Conservation (phyloP, 2,797 vertebrate species). For the Lophius americanus region DNA sequence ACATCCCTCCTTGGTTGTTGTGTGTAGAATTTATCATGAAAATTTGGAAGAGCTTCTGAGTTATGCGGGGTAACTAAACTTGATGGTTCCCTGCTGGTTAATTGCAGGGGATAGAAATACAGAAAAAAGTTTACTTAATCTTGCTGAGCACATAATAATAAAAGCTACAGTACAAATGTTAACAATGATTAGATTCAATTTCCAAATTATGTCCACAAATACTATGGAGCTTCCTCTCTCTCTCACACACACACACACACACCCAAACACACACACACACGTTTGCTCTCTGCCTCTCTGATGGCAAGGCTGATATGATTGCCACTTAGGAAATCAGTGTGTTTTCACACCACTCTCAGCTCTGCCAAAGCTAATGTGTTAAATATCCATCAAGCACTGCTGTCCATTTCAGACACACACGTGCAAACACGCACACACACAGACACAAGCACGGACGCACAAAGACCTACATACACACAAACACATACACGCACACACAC, state of each 20-base stretch:
- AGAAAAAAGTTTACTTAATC: conserved; percentile 3
- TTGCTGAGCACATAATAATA: conserved; percentile 1
- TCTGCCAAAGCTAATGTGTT: conserved; percentile 81
- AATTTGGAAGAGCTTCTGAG: no score
- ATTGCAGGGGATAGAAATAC: no score
- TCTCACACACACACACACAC: conserved; percentile 16
- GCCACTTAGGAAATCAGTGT: conserved; percentile 83
- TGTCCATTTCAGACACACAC: conserved; percentile 75
- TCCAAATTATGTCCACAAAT: conserved; percentile 34
- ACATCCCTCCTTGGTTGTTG: no score
- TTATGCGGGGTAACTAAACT: no score
- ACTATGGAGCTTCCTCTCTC: conserved; percentile 8
- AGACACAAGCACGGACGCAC: conserved; percentile 30
- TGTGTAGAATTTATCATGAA: no score
- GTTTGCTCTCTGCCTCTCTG: conserved; percentile 79
- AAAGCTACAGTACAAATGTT: conserved; percentile 22
- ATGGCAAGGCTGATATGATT: conserved; percentile 79
- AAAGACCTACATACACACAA: conserved; percentile 17
- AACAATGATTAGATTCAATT: conserved; percentile 6
- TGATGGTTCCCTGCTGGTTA: no score
- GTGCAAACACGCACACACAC: conserved; percentile 21
- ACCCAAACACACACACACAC: conserved; percentile 72
- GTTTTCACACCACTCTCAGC: conserved; percentile 80
- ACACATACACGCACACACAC: conserved; percentile 45
- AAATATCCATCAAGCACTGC: conserved; percentile 79